Evolutionary conservation across 2,797 vertebrate species (phyloP), one percentile per base, ranked within the genome.

Genomic region (Danionella dracula): DNA sequence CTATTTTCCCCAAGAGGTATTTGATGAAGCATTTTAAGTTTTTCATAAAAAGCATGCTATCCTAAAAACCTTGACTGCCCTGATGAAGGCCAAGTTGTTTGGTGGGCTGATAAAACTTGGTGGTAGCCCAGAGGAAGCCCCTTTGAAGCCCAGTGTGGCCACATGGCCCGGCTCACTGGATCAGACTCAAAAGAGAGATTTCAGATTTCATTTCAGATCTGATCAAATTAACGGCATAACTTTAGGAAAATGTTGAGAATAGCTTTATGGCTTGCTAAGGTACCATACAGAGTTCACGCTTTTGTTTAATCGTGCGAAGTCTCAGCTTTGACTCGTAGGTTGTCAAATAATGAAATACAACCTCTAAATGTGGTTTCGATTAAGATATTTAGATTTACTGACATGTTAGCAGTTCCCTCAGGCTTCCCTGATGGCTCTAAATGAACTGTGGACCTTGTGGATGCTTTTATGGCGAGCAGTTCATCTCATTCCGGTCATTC

Each of bases 401-500:
- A 44, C 17, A 15, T 42, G 15, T 31, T 40, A 5, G 27, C 6
- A 4, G 38, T 19, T 57, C 38, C 38, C 55, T 17, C 4, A 32
- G 23, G 55, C 21, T 19, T n/a, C 37, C 38, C 38, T 5, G 55
- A 42, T 44, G 38, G 40, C 13, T 34, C 29, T 35, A 35, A 37
- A 46, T 55, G 62, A 46, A 45, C 50, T 38, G 15, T 65, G 15
- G 55, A 16, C 29, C 10, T 4, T 37, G 50, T 44, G 31, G 40
- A 61, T 57, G 61, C 27, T 55, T 62, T 49, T 32, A 38, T 23
- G 42, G 41, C 9, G 8, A 45, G 19, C 31, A 29, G 13, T 63
- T 23, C 1, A 11, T 49, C 41, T 56, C 82, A 83, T 84, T 86
- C 82, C 74, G 69, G 45, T 81, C 81, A 85, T 84, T 85, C 84